Evolutionary conservation across 2,113 vertebrate genomes (phyloP), one percentile per base, ranked within the genome.

Genomic region (Coryphaenoides rupestris): DNA sequence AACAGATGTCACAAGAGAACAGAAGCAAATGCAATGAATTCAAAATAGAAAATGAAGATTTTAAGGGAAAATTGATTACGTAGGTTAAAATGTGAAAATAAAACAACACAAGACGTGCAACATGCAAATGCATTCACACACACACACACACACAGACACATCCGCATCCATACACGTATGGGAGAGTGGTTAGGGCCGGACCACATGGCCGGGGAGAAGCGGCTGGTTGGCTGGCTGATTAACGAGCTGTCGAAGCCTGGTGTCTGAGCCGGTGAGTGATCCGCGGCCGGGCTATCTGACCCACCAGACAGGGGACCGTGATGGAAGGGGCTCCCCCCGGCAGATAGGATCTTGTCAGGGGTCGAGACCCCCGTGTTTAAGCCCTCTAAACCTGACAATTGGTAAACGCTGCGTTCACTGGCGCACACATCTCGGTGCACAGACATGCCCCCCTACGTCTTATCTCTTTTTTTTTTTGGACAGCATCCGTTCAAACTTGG

Each of bases 321-420:
- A 93, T 86, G 88, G 90, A 91, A 73, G 76, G 76, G 83, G 86
- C 86, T 88, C 80, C 79, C 80, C 79, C 82, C 60, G 75, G 67
- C 76, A 87, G 82, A 86, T 84, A 80, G 76, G 89, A 91, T 91
- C 87, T 88, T 72, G 66, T 78, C 65, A 82, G 87, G 82, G 82
- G 84, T 77, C 75, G 57, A 72, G 88, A 91, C 87, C 84, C 59
- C 75, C 74, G 62, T 80, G 84, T 76, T 89, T 80, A 50, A 55
- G 61, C 86, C 80, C 85, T 84, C 79, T 72, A 80, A 84, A 73
- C 70, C 76, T 82, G 86, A 87, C 84, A 83, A 85, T 85, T 83
- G 84, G 89, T 93, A 84, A 10, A 90, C 79, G 79, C 89, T 70
- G n/a, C 49, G 82, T 87, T 78, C 47, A 69, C 86, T 87, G 59